Evolutionary conservation across 2,797 vertebrate genomes (phyloP), one percentile per base, ranked within the genome.

Genomic region (Sciurus carolinensis): DNA sequence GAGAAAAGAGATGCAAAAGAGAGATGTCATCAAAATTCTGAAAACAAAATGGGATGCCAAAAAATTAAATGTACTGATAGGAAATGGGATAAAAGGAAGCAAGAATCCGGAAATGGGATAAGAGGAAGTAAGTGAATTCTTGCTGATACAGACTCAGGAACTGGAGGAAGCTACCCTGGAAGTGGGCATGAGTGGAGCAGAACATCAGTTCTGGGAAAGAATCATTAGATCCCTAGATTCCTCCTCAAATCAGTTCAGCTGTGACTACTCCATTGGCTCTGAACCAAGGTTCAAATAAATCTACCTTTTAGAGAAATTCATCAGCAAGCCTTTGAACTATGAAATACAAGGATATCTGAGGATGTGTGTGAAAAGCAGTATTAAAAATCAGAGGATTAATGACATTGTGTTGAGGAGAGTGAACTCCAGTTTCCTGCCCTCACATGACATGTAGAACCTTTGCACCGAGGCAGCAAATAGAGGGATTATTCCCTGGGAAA

Each of bases 191-290:
- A 64, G 28, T 62, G 36, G n/a, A 62, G 36, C 17, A 62, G 4
- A 94, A 84, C 76, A 30, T 52, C 28, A 54, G 7, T 18, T 81
- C 62, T 84, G 50, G 22, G 47, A 92, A 52, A 96, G 59, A 90
- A 83, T 11, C 4, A 44, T 80, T 71, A 22, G 71, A 91, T 67
- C 59, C 50, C 30, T 47, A 64, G 59, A 81, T 73, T 82, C 73
- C 18, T 80, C 20, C 82, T 73, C 47, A 71, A 14, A 33, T 79
- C 50, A 36, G 2, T 62, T 95, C n/a, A 75, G 39, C 18, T 42
- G 2, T 64, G 66, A 75, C 20, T 52, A 30, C 0, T 42, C 17
- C 7, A 18, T 52, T 24, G 85, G 54, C 18, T 81, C 59, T 82
- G 62, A 59, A n/a, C 71, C 84, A 88, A 90, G 20, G 12, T 42